Conservation (phyloP, 2,888 invertebrate species). For the Brenthis daphne region DNA sequence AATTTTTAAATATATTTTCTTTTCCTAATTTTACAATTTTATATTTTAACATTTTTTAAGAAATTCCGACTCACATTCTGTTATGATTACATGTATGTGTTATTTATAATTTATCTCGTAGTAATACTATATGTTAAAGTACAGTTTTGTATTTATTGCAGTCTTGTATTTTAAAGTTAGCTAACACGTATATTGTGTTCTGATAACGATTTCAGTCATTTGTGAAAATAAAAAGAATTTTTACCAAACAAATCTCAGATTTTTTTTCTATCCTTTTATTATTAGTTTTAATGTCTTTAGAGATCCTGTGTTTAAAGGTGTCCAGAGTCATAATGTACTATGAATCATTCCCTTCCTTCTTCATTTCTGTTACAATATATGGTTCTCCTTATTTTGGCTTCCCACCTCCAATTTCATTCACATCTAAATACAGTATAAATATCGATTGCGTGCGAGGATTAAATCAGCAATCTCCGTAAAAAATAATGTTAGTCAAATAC, state of each 20-base stretch:
- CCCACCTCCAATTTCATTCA: too few relatives aligned
- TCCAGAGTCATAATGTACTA: too few relatives aligned
- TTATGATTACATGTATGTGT: not conserved
- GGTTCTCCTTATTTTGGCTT: too few relatives aligned
- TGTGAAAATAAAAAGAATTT: slow-evolving; percentile 77
- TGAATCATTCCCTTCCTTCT: too few relatives aligned
- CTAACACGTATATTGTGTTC: slow-evolving; percentile 79
- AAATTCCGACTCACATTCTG: not conserved
- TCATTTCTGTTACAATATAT: too few relatives aligned
- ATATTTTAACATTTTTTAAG: not conserved
- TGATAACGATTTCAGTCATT: slow-evolving; percentile 80
- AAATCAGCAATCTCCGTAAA: too few relatives aligned
- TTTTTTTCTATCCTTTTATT: slow-evolving; percentile 38
- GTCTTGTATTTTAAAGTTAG: slow-evolving; percentile 75
- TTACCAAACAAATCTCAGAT: slow-evolving; percentile 62
- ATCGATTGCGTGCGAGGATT: too few relatives aligned
- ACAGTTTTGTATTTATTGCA: slow-evolving; percentile 55
- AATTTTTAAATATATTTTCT: not conserved
- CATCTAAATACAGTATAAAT: too few relatives aligned
- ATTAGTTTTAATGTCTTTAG: too few relatives aligned
- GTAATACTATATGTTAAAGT: slow-evolving; percentile 34
- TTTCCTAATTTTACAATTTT: not conserved
- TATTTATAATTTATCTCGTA: slow-evolving; percentile 12
- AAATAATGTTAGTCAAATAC: too few relatives aligned
- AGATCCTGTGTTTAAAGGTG: too few relatives aligned